These are phyloP conservation scores for Melieria omissa DNA, from an alignment of 2,888 invertebrate species.

Conservation along the genomic window DNA sequence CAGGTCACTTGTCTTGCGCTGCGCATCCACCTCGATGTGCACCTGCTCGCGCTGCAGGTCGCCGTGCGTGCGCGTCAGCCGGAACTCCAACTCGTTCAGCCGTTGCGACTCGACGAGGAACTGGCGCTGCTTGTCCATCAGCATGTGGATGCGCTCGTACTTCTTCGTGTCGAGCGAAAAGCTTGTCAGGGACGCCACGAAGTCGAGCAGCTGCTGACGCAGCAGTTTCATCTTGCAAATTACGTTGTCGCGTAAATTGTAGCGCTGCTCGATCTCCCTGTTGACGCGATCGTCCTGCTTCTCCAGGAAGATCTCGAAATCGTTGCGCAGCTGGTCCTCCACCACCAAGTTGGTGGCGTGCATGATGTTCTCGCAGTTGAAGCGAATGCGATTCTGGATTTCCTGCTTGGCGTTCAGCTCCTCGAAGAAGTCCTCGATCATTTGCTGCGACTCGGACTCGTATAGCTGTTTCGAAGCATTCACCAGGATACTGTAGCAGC, in stretches of 20 bases:
- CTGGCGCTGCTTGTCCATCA: conserved; percentile 56
- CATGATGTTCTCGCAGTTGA: conserved; percentile 56
- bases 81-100: conserved; percentile 50
- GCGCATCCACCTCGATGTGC: conserved; percentile 51
- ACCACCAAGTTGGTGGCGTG: conserved; percentile 54
- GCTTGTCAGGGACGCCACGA: conserved; percentile 49
- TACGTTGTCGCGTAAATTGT: conserved; percentile 53
- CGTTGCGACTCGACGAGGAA: conserved; percentile 54
- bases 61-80: conserved; percentile 28
- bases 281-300: conserved; percentile 54
- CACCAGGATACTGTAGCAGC: conserved; percentile 48
- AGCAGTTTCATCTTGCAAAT: conserved; percentile 54
- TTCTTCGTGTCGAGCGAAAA: conserved; percentile 56
- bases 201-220: conserved; percentile 51
- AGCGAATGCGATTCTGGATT: conserved; percentile 46
- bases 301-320: conserved; percentile 53
- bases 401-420: conserved; percentile 48
- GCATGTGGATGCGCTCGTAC: conserved; percentile 51
- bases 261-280: conserved; percentile 55
- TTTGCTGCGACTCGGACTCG: conserved; percentile 52
- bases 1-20: conserved; percentile 52
- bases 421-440: conserved; percentile 54
- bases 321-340: conserved; percentile 50
- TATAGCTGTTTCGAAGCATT: conserved; percentile 50
- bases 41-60: conserved; percentile 50